phyloP scores from a whole-genome alignment of 2,888 invertebrate species.

The Nomada fabriciana region DNA sequence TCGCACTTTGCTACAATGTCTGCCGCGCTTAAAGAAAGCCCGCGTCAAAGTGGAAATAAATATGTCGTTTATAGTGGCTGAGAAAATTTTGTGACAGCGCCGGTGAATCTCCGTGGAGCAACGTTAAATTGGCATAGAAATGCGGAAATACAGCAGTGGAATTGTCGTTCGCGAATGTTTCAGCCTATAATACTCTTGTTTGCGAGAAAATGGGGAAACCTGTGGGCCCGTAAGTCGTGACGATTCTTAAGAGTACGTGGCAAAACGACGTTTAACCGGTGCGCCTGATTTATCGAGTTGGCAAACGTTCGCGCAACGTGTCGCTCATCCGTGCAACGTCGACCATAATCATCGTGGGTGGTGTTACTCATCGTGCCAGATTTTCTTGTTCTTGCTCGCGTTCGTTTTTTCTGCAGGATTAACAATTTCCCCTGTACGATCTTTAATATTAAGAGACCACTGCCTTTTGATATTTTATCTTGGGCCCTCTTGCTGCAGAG shows the following conservation, averaged over 20 bases:
- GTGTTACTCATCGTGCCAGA: constrained; percentile 51
- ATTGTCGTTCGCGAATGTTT: no score
- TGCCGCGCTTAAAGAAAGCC: no score
- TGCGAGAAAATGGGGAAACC: not conserved
- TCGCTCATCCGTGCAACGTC: constrained; percentile 29
- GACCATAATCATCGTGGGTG: constrained; percentile 38
- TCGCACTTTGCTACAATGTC: no score
- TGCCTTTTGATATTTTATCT: no score
- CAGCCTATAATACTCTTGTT: not conserved
- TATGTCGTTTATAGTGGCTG: no score
- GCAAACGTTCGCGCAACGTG: constrained; percentile 40
- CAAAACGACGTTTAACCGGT: constrained; percentile 2
- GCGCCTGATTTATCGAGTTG: constrained; percentile 53
- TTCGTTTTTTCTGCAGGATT: not conserved
- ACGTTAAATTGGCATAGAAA: no score
- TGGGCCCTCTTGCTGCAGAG: no score
- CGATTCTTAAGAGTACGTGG: constrained; percentile 1
- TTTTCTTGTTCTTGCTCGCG: not conserved
- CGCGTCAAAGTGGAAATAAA: no score
- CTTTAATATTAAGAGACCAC: no score
- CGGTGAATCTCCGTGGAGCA: no score
- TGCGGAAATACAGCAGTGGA: no score
- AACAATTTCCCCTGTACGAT: not conserved
- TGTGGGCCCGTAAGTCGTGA: not conserved
- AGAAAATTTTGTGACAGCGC: no score